Percentiles rank a stretch among this genome's conserved stretches.
phyloP scores from a whole-genome alignment of 1,140 invertebrate species.

The Drosophila persimilis region DNA sequence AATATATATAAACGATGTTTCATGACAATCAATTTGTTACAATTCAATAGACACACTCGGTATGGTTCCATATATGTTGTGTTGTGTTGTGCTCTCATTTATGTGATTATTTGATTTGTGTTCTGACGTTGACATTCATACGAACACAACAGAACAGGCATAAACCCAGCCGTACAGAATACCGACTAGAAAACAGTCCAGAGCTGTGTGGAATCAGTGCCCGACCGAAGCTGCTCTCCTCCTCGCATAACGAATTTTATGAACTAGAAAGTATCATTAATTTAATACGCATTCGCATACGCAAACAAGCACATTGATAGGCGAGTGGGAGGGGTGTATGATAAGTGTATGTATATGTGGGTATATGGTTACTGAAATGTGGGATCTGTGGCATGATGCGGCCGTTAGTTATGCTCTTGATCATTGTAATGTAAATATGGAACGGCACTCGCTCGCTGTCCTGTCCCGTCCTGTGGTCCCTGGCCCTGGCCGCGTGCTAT shows the following conservation, averaged over 20 bases:
- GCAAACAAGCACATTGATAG: slow-evolving; percentile 49
- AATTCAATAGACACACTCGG: slow-evolving; percentile 74
- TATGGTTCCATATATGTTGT: slow-evolving; percentile 20
- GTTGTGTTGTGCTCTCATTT: slow-evolving; percentile 67
- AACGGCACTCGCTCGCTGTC: no score
- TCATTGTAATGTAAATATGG: slow-evolving; percentile 78
- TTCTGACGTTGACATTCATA: slow-evolving; percentile 73
- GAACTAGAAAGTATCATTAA: slow-evolving; percentile 83
- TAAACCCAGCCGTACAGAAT: neutral
- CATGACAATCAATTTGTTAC: slow-evolving; percentile 82
- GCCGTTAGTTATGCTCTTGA: slow-evolving; percentile 72
- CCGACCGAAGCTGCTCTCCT: no score
- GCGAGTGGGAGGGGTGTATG: slow-evolving; percentile 1
- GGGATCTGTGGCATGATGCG: slow-evolving; percentile 11
- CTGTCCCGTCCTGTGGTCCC: neutral
- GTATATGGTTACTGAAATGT: slow-evolving; percentile 1
- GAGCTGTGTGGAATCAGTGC: no score
- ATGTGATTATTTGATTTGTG: slow-evolving; percentile 82
- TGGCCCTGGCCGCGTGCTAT: slow-evolving; percentile 59
- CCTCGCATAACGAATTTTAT: slow-evolving; percentile 74
- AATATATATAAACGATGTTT: slow-evolving; percentile 80
- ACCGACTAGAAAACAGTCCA: neutral
- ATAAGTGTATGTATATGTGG: no score
- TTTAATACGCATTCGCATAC: slow-evolving; percentile 78
- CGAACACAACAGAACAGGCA: slow-evolving; percentile 35